Percentiles rank a stretch among this genome's conserved stretches.
Conservation (phyloP, 2,888 invertebrate species). For the Scelioninae gen. 1 region DNA sequence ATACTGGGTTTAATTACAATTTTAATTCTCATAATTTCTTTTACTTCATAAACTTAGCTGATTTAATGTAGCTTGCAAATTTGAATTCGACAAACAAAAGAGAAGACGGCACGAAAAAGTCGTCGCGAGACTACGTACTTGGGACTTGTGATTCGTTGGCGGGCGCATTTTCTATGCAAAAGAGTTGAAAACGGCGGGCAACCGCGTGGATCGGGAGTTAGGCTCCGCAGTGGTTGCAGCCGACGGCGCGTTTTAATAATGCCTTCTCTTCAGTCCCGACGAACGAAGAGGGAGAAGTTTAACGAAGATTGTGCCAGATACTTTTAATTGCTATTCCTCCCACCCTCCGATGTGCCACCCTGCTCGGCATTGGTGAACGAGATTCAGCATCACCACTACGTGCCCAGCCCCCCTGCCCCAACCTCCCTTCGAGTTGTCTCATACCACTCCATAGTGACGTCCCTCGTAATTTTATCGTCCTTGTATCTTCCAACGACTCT, state of each 20-base stretch:
- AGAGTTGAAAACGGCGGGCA: slow-evolving; percentile 77
- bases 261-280: slow-evolving; percentile 67
- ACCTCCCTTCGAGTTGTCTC: slow-evolving; percentile 18
- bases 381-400: slow-evolving; percentile 61
- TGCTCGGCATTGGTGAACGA: slow-evolving; percentile 68
- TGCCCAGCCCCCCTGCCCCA: slow-evolving; percentile 38
- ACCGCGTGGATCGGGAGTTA: slow-evolving; percentile 66
- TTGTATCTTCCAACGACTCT: slow-evolving; percentile 81
- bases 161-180: slow-evolving; percentile 80
- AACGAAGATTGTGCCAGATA: slow-evolving; percentile 84
- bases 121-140: slow-evolving; percentile 53
- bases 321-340: slow-evolving; percentile 84
- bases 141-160: slow-evolving; percentile 73
- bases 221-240: slow-evolving; percentile 77
- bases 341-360: slow-evolving; percentile 65
- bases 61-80: slow-evolving; percentile 59
- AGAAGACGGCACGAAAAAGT: slow-evolving; percentile 46
- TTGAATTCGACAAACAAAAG: slow-evolving; percentile 53
- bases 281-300: slow-evolving; percentile 79
- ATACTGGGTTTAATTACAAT: too few species aligned
- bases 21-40: too few species aligned
- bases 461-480: slow-evolving; percentile 82
- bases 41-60: too few species aligned
- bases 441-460: slow-evolving; percentile 63
- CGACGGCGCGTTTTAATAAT: slow-evolving; percentile 80